Evolutionary conservation across 2,113 vertebrate genomes (phyloP).

Genomic region (Columbina picui): DNA sequence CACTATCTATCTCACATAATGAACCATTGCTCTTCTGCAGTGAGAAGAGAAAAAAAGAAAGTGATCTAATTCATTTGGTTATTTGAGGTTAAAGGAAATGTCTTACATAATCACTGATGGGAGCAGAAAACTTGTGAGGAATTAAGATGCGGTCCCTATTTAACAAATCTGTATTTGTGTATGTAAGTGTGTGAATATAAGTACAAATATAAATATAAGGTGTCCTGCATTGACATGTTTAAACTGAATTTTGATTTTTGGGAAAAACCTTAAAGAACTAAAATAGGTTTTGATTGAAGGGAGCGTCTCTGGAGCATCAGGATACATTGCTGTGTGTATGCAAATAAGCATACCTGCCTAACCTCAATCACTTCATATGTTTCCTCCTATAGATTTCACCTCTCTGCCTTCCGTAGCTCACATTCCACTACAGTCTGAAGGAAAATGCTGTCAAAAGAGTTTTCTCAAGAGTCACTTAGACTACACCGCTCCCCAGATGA

Average conservation of each 20-base stretch:
- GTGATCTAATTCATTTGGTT: neutral
- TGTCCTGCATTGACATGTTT: neutral
- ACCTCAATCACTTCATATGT: neutral
- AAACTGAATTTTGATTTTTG: neutral
- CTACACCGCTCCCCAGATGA: neutral
- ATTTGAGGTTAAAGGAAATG: neutral
- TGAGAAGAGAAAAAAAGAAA: neutral
- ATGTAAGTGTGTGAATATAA: neutral
- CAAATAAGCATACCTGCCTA: neutral
- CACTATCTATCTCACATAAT: neutral
- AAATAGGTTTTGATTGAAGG: neutral
- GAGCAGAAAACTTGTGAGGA: neutral
- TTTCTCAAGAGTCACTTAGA: neutral
- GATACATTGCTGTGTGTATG: neutral
- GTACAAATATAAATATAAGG: neutral
- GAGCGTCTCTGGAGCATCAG: neutral
- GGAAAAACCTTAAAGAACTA: neutral
- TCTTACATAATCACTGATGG: neutral
- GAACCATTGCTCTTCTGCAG: neutral
- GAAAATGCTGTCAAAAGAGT: neutral
- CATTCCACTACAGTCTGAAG: neutral
- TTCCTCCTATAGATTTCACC: neutral
- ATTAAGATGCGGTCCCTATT: neutral
- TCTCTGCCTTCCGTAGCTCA: neutral
- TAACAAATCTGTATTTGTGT: neutral